phyloP scores from a whole-genome alignment of 2,113 vertebrate species.

The Lagopus muta region DNA sequence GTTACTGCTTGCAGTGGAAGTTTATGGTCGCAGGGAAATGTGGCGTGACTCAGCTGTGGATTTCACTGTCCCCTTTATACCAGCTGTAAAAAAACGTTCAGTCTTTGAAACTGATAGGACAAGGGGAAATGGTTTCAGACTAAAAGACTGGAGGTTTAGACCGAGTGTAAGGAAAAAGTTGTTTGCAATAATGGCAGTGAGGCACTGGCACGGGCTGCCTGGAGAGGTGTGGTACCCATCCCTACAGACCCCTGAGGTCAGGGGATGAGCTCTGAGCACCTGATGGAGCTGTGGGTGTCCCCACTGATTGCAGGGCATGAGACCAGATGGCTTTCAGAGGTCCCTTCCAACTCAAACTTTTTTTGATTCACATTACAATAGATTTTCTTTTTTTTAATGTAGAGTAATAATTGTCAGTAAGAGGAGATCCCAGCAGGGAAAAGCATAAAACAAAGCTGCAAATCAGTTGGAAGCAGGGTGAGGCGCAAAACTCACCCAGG shows the following conservation, averaged over 20 bases:
- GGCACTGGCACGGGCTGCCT: too few species aligned
- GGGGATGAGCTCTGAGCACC: too few species aligned
- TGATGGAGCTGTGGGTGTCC: too few species aligned
- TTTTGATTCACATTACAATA: background rate
- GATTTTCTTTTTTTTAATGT: background rate
- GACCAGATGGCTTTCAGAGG: too few species aligned
- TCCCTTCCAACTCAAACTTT: too few species aligned
- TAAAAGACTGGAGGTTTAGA: too few species aligned
- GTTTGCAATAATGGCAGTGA: too few species aligned
- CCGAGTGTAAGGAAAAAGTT: too few species aligned
- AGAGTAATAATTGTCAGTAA: rapidly evolving
- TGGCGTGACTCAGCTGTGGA: rapidly evolving
- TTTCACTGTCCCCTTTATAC: background rate
- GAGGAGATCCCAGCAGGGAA: background rate
- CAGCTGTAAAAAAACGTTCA: background rate
- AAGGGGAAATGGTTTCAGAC: too few species aligned
- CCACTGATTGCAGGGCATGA: too few species aligned
- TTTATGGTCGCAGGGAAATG: background rate
- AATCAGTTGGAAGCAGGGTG: background rate
- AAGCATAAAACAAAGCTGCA: background rate
- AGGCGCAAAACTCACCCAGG: background rate
- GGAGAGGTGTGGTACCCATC: too few species aligned
- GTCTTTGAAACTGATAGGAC: background rate
- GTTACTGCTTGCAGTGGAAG: background rate
- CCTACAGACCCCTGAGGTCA: too few species aligned